These are phyloP conservation scores for Mus spretus DNA, from an alignment of 2,797 vertebrate genomes.

Conservation along the genomic window DNA sequence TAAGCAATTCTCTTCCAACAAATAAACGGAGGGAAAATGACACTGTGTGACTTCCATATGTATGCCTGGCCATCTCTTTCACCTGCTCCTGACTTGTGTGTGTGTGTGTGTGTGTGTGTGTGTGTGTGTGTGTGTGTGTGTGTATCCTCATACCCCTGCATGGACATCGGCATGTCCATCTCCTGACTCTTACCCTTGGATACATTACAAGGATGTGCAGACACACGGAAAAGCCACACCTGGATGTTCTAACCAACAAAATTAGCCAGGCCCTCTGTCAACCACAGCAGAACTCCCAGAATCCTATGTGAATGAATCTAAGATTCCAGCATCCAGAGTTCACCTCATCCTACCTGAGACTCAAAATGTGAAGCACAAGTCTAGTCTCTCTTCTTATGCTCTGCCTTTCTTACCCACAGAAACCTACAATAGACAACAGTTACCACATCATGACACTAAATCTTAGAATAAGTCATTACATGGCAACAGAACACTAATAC, in stretches of 20 bases:
- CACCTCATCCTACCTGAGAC: background rate
- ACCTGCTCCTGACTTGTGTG: background rate
- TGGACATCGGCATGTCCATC: background rate
- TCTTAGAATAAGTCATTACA: background rate
- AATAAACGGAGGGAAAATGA: constrained; percentile 9
- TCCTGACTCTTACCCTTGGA: background rate
- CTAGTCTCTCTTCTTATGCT: accelerated
- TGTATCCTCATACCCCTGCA: background rate
- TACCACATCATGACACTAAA: background rate
- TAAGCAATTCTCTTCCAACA: constrained; percentile 25
- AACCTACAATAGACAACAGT: background rate
- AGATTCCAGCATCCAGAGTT: background rate
- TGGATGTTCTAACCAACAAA: background rate
- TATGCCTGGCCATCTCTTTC: background rate
- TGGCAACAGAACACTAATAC: background rate
- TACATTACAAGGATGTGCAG: background rate
- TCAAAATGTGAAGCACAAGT: background rate
- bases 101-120: background rate
- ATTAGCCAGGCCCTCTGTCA: background rate
- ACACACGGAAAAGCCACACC: background rate
- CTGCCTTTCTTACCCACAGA: background rate
- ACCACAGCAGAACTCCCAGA: background rate
- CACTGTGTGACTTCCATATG: background rate
- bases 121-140: background rate
- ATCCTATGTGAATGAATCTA: background rate